These are phyloP conservation scores for Oophaga sylvatica DNA, from an alignment of 2,797 vertebrate species.

Conservation along the genomic window DNA sequence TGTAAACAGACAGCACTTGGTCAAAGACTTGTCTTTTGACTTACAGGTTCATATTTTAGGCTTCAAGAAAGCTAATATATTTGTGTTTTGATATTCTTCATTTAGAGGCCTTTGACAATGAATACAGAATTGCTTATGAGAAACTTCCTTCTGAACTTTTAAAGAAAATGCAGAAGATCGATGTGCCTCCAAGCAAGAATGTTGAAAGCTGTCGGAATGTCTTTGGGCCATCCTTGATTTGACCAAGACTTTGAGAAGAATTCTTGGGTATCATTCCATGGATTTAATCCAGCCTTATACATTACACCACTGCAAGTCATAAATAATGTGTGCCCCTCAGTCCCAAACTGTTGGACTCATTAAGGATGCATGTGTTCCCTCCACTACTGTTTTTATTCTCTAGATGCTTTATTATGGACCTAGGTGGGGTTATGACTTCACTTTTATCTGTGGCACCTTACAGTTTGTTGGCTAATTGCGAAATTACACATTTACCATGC, in stretches of 20 bases:
- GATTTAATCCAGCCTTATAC: neutral
- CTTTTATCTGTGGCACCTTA: constrained; percentile 21
- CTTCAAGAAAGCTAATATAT: neutral
- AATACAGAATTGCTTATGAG: constrained; percentile 86
- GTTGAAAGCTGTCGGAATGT: constrained; percentile 89
- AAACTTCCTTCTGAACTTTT: constrained; percentile 83
- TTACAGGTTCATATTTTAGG: neutral
- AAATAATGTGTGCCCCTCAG: neutral
- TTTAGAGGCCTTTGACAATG: constrained; percentile 94
- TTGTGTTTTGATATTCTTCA: constrained; percentile 19
- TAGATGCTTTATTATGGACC: neutral
- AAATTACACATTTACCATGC: neutral
- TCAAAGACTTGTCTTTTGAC: neutral
- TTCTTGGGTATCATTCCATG: constrained; percentile 7
- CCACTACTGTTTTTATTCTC: neutral
- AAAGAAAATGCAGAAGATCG: constrained; percentile 83
- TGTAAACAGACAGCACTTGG: neutral
- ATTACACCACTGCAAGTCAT: constrained; percentile 16
- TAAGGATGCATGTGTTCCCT: neutral
- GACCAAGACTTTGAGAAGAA: constrained; percentile 16
- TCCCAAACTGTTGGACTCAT: neutral
- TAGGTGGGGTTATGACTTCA: neutral
- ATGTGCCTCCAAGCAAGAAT: constrained; percentile 81
- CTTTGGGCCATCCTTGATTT: constrained; percentile 90
- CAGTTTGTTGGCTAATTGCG: neutral